A percentile compares a stretch with the other conserved stretches of the same genome.
Evolutionary conservation across 2,888 invertebrate species (phyloP).

Genomic region (Diarsia brunnea): DNA sequence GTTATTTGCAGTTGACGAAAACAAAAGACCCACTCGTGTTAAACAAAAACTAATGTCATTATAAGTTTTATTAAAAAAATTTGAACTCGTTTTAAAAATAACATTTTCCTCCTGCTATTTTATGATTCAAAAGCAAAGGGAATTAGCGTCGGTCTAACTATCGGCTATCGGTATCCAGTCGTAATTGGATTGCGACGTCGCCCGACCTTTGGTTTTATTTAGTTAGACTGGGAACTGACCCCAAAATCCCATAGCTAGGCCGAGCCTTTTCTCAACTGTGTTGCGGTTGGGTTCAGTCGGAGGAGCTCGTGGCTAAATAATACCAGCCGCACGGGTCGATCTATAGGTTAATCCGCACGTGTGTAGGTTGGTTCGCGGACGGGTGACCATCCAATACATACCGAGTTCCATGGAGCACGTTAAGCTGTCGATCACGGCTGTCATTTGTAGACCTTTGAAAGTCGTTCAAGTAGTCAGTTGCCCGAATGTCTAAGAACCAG

Average conservation of each 20-base stretch:
- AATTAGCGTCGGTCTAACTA: constrained; percentile 42
- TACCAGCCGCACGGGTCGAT: neutral
- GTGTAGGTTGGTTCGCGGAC: neutral
- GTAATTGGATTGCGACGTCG: constrained; percentile 31
- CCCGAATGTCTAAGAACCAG: too few relatives aligned
- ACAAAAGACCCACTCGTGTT: neutral
- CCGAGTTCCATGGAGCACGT: too few relatives aligned
- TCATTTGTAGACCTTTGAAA: too few relatives aligned
- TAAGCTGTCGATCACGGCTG: too few relatives aligned
- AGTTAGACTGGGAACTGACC: constrained; percentile 17
- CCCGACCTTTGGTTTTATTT: constrained; percentile 2
- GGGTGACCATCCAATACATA: neutral
- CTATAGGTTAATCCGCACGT: neutral
- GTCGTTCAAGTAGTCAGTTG: too few relatives aligned
- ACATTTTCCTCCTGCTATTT: constrained; percentile 10
- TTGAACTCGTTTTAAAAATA: neutral
- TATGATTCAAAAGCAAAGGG: constrained; percentile 34
- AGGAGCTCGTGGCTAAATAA: neutral
- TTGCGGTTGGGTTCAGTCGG: neutral
- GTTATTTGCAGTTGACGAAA: neutral
- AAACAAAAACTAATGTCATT: neutral
- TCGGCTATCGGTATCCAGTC: constrained; percentile 16
- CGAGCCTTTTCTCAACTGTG: neutral
- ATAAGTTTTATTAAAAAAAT: neutral
- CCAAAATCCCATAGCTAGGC: constrained; percentile 1